phyloP scores from a whole-genome alignment of 2,888 invertebrate species.

The Tuta absoluta region DNA sequence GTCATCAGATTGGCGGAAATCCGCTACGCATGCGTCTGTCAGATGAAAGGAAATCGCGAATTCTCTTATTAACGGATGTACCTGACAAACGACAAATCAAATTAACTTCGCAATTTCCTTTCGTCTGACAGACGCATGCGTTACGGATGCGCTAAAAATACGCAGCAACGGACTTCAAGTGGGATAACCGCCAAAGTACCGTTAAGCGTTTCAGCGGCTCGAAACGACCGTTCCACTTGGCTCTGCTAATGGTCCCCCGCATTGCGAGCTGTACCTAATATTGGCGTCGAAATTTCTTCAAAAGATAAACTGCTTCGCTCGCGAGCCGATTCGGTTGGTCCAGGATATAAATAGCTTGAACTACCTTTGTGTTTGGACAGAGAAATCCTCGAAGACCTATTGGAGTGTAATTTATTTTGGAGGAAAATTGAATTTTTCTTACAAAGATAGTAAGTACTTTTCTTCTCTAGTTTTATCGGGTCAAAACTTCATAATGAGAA shows the following conservation, averaged over 20 bases:
- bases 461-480: no score
- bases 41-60: no score
- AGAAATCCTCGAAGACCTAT: neutral
- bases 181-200: no score
- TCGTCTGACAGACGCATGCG: no score
- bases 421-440: conserved; percentile 4
- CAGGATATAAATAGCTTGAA: conserved; percentile 1
- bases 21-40: no score
- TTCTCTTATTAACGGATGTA: no score
- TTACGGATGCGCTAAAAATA: no score
- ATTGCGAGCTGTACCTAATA: conserved; percentile 15
- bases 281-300: conserved; percentile 19
- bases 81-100: no score
- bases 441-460: neutral
- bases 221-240: conserved; percentile 38
- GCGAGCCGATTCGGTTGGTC: conserved; percentile 1
- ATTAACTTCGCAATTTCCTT: no score
- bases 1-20: conserved; percentile 23
- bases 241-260: conserved; percentile 16
- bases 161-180: no score
- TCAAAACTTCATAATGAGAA: no score
- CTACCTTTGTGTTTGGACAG: conserved; percentile 15
- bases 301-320: conserved; percentile 13
- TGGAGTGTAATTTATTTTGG: neutral
- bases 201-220: conserved; percentile 38